Evolutionary conservation across 2,113 vertebrate species (phyloP).

Genomic region (Athene noctua): DNA sequence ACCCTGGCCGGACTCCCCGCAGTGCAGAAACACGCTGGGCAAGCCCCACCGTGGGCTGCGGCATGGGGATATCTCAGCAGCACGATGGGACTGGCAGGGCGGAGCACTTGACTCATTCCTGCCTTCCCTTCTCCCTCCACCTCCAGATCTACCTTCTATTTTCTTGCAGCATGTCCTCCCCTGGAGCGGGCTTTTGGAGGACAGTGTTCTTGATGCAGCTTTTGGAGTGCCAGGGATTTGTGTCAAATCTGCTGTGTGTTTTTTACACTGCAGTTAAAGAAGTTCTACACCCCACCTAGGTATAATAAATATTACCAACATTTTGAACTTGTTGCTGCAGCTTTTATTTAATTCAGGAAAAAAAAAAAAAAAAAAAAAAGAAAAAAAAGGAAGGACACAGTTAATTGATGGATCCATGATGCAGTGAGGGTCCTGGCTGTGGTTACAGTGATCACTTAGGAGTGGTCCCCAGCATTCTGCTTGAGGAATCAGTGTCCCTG

Average conservation of each 20-base stretch:
- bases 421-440: background rate
- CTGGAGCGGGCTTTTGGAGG: background rate
- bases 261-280: background rate
- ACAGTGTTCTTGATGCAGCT: background rate
- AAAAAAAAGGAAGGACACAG: no score
- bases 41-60: background rate
- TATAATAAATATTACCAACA: background rate
- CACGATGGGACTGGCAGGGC: background rate
- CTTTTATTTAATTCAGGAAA: background rate
- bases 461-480: background rate
- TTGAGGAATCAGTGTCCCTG: fast-evolving
- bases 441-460: background rate
- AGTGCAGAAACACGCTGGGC: fast-evolving
- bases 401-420: background rate
- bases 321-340: background rate
- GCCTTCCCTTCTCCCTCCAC: background rate
- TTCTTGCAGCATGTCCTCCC: background rate
- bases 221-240: background rate
- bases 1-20: background rate
- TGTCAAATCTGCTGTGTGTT: background rate
- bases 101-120: background rate
- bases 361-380: no score
- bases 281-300: background rate
- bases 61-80: background rate
- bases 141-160: background rate